A percentile compares a stretch with the other conserved stretches of the same genome.
Evolutionary conservation across 2,888 invertebrate species (phyloP).

Genomic region (Troides oblongomaculatus): DNA sequence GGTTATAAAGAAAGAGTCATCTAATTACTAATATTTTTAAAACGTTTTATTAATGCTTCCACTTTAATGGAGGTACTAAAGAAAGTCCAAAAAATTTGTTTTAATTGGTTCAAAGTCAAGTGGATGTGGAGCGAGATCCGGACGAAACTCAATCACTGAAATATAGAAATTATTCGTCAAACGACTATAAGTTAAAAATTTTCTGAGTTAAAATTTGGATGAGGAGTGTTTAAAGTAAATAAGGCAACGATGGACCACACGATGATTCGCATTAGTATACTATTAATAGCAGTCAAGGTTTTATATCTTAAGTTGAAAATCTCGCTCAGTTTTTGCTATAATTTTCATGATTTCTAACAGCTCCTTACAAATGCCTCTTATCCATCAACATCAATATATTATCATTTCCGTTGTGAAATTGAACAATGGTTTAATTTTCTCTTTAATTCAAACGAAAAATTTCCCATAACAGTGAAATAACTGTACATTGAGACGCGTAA

Average conservation of each 20-base stretch:
- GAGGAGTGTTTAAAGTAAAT: background rate
- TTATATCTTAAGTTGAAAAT: no score
- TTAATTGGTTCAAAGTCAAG: background rate
- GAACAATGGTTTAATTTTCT: conserved; percentile 2
- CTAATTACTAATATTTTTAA: background rate
- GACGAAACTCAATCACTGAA: background rate
- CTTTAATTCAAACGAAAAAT: background rate
- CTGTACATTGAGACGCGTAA: conserved; percentile 6
- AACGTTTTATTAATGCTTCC: background rate
- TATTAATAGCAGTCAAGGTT: no score
- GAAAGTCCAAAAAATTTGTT: background rate
- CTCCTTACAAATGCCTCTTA: background rate
- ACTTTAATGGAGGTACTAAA: background rate
- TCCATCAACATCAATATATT: background rate
- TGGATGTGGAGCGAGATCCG: background rate
- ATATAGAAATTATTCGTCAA: background rate
- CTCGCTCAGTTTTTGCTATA: no score
- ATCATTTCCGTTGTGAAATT: conserved; percentile 1
- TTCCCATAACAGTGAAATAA: conserved; percentile 10
- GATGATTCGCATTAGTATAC: no score
- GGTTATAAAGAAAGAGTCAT: background rate
- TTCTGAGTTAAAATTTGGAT: background rate
- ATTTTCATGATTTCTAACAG: background rate
- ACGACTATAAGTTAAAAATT: background rate
- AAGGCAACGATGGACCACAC: no score